Percentiles rank a stretch among this genome's conserved stretches.
phyloP scores from a whole-genome alignment of 2,797 vertebrate genomes.

The Pseudotriccus pelzelni region DNA sequence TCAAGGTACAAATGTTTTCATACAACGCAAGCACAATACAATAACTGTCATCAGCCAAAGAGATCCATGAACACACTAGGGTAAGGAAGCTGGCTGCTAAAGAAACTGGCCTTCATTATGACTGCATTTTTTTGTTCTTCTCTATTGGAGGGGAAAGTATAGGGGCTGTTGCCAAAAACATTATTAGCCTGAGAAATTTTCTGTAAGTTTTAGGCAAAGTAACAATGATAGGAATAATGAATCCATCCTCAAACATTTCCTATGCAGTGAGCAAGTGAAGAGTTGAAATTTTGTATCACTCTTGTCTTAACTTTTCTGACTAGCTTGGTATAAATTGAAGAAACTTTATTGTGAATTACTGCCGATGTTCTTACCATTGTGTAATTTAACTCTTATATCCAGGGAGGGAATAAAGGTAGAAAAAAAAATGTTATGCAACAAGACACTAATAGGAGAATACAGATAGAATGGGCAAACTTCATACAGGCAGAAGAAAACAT shows the following conservation, averaged over 20 bases:
- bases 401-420: neutral
- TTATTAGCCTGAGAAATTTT: neutral
- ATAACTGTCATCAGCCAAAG: neutral
- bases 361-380: neutral
- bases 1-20: neutral
- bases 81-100: neutral
- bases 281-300: neutral
- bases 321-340: neutral
- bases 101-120: neutral
- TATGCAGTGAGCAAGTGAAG: neutral
- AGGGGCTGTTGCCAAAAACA: neutral
- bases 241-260: neutral
- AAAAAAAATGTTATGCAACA: neutral
- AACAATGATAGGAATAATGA: neutral
- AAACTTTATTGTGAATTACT: neutral
- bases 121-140: conserved; percentile 5
- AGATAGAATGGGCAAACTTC: neutral
- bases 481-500: conserved; percentile 2
- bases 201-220: neutral
- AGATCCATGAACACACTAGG: neutral
- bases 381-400: neutral
- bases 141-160: neutral
- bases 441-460: neutral
- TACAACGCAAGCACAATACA: neutral
- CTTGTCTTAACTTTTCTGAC: neutral